A percentile compares a stretch with the other conserved stretches of the same genome.
Conservation (phyloP, 2,113 vertebrate genomes). For the Nycticebus coucang region DNA sequence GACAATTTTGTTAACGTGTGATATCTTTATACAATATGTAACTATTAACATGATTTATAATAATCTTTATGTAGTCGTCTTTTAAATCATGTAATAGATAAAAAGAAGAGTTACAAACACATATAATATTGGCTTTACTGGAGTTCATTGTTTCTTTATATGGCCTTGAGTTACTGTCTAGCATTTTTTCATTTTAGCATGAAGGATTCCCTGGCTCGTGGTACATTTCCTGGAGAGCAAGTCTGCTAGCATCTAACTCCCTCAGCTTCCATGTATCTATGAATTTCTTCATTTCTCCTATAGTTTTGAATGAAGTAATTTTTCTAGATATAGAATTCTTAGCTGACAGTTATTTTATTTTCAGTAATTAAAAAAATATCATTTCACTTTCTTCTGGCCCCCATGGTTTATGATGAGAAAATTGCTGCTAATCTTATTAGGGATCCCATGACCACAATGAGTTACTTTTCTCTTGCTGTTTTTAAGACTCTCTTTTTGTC, state of each 20-base stretch:
- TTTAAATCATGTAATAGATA: neutral
- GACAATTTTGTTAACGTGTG: neutral
- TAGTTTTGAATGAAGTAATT: neutral
- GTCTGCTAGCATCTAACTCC: neutral
- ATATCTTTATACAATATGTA: neutral
- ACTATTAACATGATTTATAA: neutral
- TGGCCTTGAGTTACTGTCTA: neutral
- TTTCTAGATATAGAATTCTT: neutral
- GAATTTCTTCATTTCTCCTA: neutral
- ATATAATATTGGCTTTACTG: neutral
- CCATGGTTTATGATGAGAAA: neutral
- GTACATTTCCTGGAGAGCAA: neutral
- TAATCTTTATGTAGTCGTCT: neutral
- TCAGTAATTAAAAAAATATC: neutral
- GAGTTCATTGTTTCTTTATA: neutral
- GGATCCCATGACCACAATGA: neutral
- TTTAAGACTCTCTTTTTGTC: neutral
- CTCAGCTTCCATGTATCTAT: neutral
- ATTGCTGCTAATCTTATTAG: neutral
- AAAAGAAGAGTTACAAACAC: neutral
- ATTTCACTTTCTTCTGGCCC: neutral
- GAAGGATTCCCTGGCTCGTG: neutral
- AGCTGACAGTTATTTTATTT: neutral
- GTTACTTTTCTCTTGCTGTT: neutral
- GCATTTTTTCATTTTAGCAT: neutral